These are phyloP conservation scores for Shargacucullia verbasci DNA, from an alignment of 2,888 invertebrate species.

Conservation along the genomic window DNA sequence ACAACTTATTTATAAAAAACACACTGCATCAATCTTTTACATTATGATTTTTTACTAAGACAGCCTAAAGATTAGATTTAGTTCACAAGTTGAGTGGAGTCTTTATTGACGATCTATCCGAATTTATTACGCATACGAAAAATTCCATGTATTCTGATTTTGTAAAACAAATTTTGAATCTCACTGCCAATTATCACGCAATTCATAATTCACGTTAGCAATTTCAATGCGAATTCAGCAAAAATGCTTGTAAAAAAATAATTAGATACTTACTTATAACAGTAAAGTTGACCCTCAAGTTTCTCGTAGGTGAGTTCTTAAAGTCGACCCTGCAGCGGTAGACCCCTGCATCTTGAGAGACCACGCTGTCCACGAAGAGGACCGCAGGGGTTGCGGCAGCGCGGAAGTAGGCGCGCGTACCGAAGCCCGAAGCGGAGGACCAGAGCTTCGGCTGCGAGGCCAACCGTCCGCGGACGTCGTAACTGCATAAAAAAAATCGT, in stretches of 20 bases:
- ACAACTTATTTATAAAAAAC: too few relatives aligned
- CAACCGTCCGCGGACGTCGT: conserved; percentile 93
- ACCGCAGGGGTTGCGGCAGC: conserved; percentile 93
- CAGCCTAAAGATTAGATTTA: too few relatives aligned
- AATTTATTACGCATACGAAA: too few relatives aligned
- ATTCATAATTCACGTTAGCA: too few relatives aligned
- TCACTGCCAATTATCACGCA: too few relatives aligned
- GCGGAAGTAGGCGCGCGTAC: conserved; percentile 93
- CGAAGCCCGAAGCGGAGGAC: conserved; percentile 93
- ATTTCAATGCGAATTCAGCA: too few relatives aligned
- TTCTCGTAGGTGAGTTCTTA: conserved; percentile 96
- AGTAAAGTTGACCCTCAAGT: conserved; percentile 95
- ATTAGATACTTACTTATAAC: conserved; percentile 93
- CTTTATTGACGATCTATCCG: too few relatives aligned
- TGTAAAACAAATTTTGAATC: too few relatives aligned
- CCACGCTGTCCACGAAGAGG: conserved; percentile 92
- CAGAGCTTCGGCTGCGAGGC: conserved; percentile 94
- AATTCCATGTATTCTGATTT: too few relatives aligned
- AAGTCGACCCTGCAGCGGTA: conserved; percentile 97
- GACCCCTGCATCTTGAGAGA: conserved; percentile 93
- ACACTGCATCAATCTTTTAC: too few relatives aligned
- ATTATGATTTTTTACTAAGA: too few relatives aligned
- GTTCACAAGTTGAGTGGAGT: too few relatives aligned
- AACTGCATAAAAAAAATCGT: conserved; percentile 87
- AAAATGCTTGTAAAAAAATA: not conserved